Conservation (phyloP, 2,888 invertebrate genomes). For the Baccha elongata region DNA sequence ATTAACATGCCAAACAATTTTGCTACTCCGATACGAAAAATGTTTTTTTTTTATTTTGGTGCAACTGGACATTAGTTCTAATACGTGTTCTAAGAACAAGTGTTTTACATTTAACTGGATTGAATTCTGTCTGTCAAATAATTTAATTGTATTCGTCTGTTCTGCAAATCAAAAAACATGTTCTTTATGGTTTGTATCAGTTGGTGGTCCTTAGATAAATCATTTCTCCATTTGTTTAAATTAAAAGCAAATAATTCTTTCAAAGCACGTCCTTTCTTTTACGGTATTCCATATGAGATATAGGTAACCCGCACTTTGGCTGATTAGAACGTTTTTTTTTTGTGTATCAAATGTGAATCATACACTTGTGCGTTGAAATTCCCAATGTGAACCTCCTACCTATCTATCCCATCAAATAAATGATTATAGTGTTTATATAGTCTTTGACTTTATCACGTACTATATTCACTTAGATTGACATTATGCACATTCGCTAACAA, state of each 20-base stretch:
- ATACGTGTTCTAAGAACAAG: too few species aligned
- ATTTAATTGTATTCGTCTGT: too few species aligned
- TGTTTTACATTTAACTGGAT: too few species aligned
- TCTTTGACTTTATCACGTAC: constrained; percentile 62
- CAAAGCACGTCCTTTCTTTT: constrained; percentile 14
- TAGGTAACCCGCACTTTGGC: constrained; percentile 9
- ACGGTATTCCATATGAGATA: constrained; percentile 26
- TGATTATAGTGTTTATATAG: constrained; percentile 3
- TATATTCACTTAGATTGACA: constrained; percentile 47
- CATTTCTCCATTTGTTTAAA: too few species aligned
- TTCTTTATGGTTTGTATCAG: too few species aligned
- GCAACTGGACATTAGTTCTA: too few species aligned
- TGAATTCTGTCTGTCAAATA: too few species aligned
- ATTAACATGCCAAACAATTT: too few species aligned
- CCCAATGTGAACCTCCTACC: constrained; percentile 39
- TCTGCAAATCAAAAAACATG: too few species aligned
- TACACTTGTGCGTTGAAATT: background rate
- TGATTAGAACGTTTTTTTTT: constrained; percentile 2
- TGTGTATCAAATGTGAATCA: background rate
- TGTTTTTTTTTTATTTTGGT: too few species aligned
- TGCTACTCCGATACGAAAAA: too few species aligned
- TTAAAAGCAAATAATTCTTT: constrained; percentile 29
- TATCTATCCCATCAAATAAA: constrained; percentile 43
- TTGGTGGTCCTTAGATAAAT: too few species aligned
- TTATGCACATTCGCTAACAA: constrained; percentile 54